Conservation (phyloP, 2,113 vertebrate species). For the Andinoacara biseriatus region DNA sequence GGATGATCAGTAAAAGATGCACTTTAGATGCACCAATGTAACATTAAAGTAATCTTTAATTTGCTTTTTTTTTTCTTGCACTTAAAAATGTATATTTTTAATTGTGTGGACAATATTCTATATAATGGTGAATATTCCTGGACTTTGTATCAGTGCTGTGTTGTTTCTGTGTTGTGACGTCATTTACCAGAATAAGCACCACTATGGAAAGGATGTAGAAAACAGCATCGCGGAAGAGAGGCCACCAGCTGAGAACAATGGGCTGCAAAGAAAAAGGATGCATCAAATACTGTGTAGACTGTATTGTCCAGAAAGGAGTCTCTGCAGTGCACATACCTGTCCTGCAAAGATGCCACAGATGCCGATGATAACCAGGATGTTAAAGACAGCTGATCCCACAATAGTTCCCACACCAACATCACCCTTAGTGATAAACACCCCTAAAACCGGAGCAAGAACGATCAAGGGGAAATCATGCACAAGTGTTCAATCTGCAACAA, state of each 20-base stretch:
- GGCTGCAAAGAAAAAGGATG: constrained; percentile 61
- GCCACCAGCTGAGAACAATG: constrained; percentile 83
- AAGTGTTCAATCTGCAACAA: neutral
- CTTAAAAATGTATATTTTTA: neutral
- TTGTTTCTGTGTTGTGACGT: neutral
- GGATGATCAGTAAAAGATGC: neutral
- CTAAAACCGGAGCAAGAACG: constrained; percentile 49
- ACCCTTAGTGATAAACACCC: constrained; percentile 85
- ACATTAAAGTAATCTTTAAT: neutral
- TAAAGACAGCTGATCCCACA: constrained; percentile 85
- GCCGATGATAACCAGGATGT: constrained; percentile 84
- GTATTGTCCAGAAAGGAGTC: fast-evolving
- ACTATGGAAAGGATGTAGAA: constrained; percentile 84
- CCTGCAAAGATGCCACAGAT: constrained; percentile 82
- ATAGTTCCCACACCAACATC: constrained; percentile 85
- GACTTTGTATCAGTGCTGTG: neutral
- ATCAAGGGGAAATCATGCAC: neutral
- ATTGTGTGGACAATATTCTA: neutral
- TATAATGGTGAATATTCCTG: neutral
- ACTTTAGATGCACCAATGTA: neutral
- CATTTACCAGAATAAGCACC: constrained; percentile 83
- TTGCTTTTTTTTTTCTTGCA: neutral
- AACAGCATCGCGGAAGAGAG: constrained; percentile 79
- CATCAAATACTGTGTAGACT: neutral
- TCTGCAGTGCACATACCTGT: constrained; percentile 67